Percentiles rank a stretch among this genome's conserved stretches.
phyloP scores from a whole-genome alignment of 2,113 vertebrate genomes.

The Paratilapia polleni region DNA sequence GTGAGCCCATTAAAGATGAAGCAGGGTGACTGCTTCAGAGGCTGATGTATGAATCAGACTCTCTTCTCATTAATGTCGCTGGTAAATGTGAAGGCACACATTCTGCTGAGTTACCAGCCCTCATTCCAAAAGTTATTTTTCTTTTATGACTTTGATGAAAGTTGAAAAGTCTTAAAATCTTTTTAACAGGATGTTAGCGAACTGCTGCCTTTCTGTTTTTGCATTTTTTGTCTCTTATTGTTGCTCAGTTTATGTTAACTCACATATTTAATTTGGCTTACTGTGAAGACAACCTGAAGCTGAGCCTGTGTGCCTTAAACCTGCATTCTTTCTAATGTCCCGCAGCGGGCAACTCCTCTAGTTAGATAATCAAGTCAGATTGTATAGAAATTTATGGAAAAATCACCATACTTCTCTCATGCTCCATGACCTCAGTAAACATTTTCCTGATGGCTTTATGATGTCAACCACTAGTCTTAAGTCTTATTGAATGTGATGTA shows the following conservation, averaged over 20 bases:
- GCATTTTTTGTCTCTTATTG: rapidly evolving
- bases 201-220: rapidly evolving
- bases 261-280: background rate
- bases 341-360: too few species aligned
- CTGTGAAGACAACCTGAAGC: background rate
- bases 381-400: too few species aligned
- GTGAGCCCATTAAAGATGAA: slow-evolving; percentile 55
- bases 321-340: background rate
- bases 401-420: background rate
- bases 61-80: background rate
- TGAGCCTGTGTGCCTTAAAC: background rate
- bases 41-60: slow-evolving; percentile 30
- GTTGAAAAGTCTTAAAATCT: background rate
- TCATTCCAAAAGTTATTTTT: background rate
- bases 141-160: background rate
- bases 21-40: slow-evolving; percentile 18
- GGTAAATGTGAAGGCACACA: background rate
- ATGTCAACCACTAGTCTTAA: rapidly evolving
- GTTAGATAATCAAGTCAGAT: too few species aligned
- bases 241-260: rapidly evolving
- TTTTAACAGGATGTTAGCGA: background rate
- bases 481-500: background rate
- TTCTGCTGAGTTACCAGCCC: background rate
- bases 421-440: background rate
- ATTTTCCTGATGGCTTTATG: background rate